These are phyloP conservation scores for Delia radicum DNA, from an alignment of 1,140 invertebrate genomes.

Conservation along the genomic window DNA sequence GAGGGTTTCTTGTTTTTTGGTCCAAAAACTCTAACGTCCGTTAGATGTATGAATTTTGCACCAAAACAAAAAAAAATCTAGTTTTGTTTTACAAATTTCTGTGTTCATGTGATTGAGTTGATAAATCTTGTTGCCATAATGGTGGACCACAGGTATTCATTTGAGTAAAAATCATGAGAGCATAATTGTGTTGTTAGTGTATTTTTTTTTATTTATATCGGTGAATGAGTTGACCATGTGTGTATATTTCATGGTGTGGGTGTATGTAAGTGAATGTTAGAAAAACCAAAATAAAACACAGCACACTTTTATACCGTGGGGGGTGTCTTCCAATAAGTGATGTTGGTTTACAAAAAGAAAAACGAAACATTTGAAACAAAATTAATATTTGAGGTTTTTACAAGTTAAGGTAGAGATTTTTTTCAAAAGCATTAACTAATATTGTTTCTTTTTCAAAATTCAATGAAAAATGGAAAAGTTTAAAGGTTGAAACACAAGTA, in stretches of 20 bases:
- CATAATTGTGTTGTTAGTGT: conserved; percentile 14
- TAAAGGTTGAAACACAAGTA: too few relatives aligned
- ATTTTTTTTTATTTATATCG: not conserved
- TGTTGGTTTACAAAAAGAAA: not conserved
- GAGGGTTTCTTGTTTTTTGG: not conserved
- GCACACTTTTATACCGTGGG: not conserved
- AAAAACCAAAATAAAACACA: too few relatives aligned
- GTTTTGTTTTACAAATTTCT: too few relatives aligned
- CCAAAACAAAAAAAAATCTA: not conserved
- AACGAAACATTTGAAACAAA: not conserved
- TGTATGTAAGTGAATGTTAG: too few relatives aligned
- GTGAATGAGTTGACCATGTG: not conserved
- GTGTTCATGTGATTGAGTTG: not conserved
- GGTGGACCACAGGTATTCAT: conserved; percentile 19
- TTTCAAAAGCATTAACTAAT: too few relatives aligned
- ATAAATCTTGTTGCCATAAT: conserved; percentile 16
- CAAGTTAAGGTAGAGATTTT: too few relatives aligned
- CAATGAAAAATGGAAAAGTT: too few relatives aligned
- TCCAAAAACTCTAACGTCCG: not conserved
- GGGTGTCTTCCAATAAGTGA: not conserved
- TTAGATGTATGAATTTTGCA: too few relatives aligned
- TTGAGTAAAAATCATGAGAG: conserved; percentile 11
- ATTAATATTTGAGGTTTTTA: not conserved
- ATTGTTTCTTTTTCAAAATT: too few relatives aligned
- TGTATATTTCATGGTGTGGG: not conserved